Evolutionary conservation across 2,797 vertebrate species (phyloP).

Genomic region (Gallinago stenura): DNA sequence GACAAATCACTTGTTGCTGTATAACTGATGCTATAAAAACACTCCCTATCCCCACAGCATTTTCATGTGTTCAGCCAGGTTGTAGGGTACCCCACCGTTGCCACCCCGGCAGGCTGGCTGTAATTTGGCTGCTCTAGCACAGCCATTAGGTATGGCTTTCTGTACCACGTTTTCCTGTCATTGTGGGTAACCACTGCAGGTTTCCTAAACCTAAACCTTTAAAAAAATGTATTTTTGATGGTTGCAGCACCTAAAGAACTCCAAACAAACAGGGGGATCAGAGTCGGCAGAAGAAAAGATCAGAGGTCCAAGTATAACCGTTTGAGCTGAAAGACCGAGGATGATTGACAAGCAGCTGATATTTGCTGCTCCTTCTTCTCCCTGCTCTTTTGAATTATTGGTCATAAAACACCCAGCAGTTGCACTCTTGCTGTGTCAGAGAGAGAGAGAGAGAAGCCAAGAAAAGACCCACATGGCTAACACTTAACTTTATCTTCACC

Average conservation of each 20-base stretch:
- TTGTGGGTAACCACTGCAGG: background rate
- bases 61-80: background rate
- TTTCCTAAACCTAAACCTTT: background rate
- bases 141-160: background rate
- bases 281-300: conserved; percentile 15
- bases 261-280: conserved; percentile 44
- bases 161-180: background rate
- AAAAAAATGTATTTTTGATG: background rate
- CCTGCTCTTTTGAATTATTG: conserved; percentile 64
- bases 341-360: conserved; percentile 69
- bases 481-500: conserved; percentile 73
- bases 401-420: conserved; percentile 59
- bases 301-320: conserved; percentile 47
- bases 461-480: conserved; percentile 60
- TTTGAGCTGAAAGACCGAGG: conserved; percentile 40
- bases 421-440: conserved; percentile 37
- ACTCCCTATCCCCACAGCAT: background rate
- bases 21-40: background rate
- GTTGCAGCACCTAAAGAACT: conserved; percentile 29
- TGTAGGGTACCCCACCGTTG: background rate
- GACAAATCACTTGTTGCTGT: conserved; percentile 31
- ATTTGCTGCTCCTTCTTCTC: conserved; percentile 62
- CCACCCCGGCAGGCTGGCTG: background rate
- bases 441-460: conserved; percentile 25
- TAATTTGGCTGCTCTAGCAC: background rate